These are phyloP conservation scores for Dastarcus helophoroides DNA, from an alignment of 2,888 invertebrate species.

Conservation along the genomic window DNA sequence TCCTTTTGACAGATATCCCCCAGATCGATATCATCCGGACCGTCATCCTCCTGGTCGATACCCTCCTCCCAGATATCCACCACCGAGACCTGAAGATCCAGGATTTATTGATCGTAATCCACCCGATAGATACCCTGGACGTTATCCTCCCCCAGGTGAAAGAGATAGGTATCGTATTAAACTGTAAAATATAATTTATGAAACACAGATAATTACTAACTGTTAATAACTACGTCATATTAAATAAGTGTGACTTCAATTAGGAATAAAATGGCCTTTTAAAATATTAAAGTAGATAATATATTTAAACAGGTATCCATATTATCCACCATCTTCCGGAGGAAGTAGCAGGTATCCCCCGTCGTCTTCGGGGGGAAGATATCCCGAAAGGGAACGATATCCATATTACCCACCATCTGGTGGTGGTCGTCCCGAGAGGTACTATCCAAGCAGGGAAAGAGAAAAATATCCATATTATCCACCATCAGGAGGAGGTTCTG, in stretches of 20 bases:
- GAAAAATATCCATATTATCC: constrained; percentile 11
- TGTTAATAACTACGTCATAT: no score
- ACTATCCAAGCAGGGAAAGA: constrained; percentile 21
- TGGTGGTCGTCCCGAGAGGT: constrained; percentile 12
- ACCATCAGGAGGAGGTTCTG: constrained; percentile 14
- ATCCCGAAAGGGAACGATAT: constrained; percentile 13
- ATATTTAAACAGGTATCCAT: constrained; percentile 38
- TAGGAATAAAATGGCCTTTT: no score
- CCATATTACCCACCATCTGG: constrained; percentile 20
- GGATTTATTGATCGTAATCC: constrained; percentile 15
- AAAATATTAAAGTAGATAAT: no score
- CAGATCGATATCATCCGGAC: constrained; percentile 4
- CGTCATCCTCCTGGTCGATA: constrained; percentile 14
- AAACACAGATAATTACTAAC: no score
- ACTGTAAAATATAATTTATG: no score
- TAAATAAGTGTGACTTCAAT: no score
- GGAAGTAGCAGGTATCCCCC: constrained; percentile 32
- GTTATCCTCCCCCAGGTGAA: constrained; percentile 26
- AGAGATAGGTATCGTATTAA: constrained; percentile 38
- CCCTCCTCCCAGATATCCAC: constrained; percentile 14
- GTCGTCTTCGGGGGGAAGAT: constrained; percentile 13
- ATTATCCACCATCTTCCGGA: constrained; percentile 10
- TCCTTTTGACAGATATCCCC: constrained; percentile 1
- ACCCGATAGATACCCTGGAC: constrained; percentile 13
- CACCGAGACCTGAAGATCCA: constrained; percentile 10